Conservation (phyloP, 2,113 vertebrate genomes). For the Casuarius casuarius region DNA sequence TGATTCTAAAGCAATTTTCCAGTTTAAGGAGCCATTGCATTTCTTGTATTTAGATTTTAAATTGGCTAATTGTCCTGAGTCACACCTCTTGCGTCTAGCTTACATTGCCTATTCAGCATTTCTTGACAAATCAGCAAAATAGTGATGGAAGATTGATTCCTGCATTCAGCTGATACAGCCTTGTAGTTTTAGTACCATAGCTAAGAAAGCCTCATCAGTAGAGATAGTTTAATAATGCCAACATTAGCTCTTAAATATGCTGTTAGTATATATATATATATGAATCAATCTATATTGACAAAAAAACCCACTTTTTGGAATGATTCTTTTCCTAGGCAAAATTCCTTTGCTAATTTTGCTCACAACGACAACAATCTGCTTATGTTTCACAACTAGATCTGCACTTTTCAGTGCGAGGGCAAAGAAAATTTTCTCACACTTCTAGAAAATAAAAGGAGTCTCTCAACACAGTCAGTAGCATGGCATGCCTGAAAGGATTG, state of each 20-base stretch:
- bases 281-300: neutral
- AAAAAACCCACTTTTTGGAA: neutral
- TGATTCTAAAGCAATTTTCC: neutral
- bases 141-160: neutral
- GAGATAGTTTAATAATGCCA: neutral
- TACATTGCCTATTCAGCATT: neutral
- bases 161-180: neutral
- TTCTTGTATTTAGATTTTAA: slow-evolving; percentile 21
- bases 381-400: neutral
- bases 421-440: neutral
- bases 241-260: neutral
- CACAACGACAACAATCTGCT: neutral
- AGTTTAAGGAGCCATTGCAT: neutral
- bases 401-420: neutral
- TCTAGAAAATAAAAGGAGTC: neutral
- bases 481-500: neutral
- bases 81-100: neutral
- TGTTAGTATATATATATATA: neutral
- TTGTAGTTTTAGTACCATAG: neutral
- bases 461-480: neutral
- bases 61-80: neutral
- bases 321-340: neutral
- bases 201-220: neutral
- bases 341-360: neutral
- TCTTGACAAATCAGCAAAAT: slow-evolving; percentile 23